Percentiles rank a stretch among this genome's conserved stretches.
Evolutionary conservation across 1,140 invertebrate genomes (phyloP).

Genomic region (Philotrypesis tridentata): DNA sequence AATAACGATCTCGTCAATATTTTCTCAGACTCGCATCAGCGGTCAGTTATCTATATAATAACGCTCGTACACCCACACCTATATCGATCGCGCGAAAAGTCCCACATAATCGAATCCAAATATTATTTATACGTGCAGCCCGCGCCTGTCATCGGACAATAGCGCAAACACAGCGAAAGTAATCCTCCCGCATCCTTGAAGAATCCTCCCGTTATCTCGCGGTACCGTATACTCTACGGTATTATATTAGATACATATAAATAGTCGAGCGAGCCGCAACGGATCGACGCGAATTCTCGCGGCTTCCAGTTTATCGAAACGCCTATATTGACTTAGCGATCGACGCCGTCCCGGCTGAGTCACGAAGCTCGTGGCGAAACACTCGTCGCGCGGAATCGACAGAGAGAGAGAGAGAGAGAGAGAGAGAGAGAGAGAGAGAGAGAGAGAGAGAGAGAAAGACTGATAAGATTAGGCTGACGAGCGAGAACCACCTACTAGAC

Average conservation of each 20-base stretch:
- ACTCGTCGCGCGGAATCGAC: not conserved
- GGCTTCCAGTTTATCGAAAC: not conserved
- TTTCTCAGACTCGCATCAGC: no score
- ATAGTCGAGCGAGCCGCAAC: not conserved
- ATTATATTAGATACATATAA: not conserved
- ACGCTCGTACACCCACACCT: no score
- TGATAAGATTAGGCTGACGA: slow-evolving; percentile 8
- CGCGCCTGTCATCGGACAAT: no score
- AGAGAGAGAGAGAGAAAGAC: not conserved
- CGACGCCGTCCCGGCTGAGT: not conserved
- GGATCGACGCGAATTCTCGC: not conserved
- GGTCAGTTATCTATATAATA: no score
- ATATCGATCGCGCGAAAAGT: no score
- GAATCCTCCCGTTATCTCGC: not conserved
- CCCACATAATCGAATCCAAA: no score
- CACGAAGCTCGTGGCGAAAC: not conserved
- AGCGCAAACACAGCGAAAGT: not conserved
- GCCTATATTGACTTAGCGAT: not conserved
- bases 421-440: not conserved
- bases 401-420: not conserved
- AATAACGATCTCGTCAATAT: no score
- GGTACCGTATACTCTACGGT: no score
- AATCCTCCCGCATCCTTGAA: not conserved
- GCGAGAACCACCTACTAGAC: not conserved
- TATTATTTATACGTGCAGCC: no score